These are phyloP conservation scores for Phocides pigmalion DNA, from an alignment of 1,140 invertebrate species.

Conservation along the genomic window DNA sequence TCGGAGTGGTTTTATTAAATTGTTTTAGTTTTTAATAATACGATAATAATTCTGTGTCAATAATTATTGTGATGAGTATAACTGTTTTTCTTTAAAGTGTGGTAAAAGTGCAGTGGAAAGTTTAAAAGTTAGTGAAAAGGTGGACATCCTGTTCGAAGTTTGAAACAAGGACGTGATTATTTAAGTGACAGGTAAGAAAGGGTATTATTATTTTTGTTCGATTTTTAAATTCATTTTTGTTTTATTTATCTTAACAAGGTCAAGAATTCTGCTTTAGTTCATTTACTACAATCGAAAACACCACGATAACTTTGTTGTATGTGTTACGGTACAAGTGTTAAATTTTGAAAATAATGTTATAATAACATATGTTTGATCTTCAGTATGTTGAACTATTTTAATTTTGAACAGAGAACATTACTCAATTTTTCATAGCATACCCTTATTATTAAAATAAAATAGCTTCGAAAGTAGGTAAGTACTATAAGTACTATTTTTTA, in stretches of 20 bases:
- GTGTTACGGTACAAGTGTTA: no score
- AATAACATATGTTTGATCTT: no score
- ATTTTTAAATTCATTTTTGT: neutral
- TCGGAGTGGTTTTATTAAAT: slow-evolving; percentile 1
- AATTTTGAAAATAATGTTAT: no score
- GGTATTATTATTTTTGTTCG: slow-evolving; percentile 1
- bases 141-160: slow-evolving; percentile 44
- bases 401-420: no score
- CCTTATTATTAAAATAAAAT: no score
- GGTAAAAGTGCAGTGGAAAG: slow-evolving; percentile 16
- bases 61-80: neutral
- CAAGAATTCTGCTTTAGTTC: neutral
- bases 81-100: neutral
- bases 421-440: no score
- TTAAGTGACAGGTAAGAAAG: slow-evolving; percentile 38
- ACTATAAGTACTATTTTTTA: no score
- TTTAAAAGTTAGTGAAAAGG: slow-evolving; percentile 31
- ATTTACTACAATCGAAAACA: neutral
- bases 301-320: no score
- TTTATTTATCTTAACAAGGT: neutral
- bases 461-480: no score
- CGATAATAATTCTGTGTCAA: neutral
- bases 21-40: neutral
- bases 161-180: slow-evolving; percentile 42
- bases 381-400: no score